Base-by-base conservation (phyloP, 2,113 vertebrate genomes). In the Elephas maximus region DNA sequence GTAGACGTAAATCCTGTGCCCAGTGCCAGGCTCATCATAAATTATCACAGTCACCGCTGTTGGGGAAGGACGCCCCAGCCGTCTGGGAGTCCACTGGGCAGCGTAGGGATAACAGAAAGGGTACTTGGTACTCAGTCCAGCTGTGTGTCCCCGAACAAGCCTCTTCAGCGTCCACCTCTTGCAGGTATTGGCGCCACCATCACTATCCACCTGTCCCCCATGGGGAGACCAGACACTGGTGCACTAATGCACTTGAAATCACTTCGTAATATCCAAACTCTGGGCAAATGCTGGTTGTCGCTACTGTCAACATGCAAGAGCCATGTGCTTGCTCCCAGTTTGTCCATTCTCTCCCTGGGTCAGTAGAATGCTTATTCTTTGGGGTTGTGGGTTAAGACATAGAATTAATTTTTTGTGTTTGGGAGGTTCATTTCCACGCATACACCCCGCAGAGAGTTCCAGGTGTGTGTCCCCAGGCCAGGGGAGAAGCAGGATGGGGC, bases 341-440 rank as follows among this genome's bases (percentile, higher is more conserved):
- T 28, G 0, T 3, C 48, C 28, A 8, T 79, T 51, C 69, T 21
- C 30, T 53, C 45, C 30, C 41, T 2, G 10, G 33, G 1, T 12
- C 85, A 0, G 4, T 0, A 5, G 74, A 18, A 51, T 10, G 8
- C 26, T 10, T 6, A 0, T 44, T 48, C 60, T 45, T 37, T 3
- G 0, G 30, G 23, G 30, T 51, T 12, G 0, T 0, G 24, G 20
- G 0, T 57, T 69, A 21, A 33, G 26, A 57, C 37, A 33, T 4
- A 28, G 60, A 28, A 17, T 26, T 10, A 65, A 41, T 57, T 63
- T 74, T 81, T 37, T 33, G 8, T 37, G 1, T 4, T 53, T 10
- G 63, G 20, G 30, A 12, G 23, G 30, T 67, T 86, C 28, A 0
- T 51, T 71, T n/a, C 2, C 7, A 18, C 48, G 77, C 28, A 8